Conservation (phyloP, 1,140 invertebrate genomes). For the Rhynchophorus ferrugineus region DNA sequence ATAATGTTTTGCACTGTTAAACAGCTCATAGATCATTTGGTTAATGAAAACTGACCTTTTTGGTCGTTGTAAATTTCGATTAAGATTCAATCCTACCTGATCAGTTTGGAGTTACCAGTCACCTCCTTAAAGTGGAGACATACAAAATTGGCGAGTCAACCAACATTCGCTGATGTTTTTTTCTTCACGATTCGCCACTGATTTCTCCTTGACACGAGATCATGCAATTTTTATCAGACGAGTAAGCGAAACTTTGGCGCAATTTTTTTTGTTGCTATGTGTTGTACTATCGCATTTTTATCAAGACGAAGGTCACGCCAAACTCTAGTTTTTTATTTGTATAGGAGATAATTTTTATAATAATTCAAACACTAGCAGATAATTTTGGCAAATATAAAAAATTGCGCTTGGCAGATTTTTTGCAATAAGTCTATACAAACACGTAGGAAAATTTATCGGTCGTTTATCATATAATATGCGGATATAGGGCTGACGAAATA, state of each 20-base stretch:
- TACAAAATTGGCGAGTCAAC: too few species aligned
- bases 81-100: too few species aligned
- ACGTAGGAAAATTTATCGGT: constrained; percentile 4
- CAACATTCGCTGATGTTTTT: too few species aligned
- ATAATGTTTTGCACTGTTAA: too few species aligned
- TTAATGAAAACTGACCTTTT: too few species aligned
- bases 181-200: constrained; percentile 6
- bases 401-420: constrained; percentile 11
- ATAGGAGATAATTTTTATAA: constrained; percentile 21
- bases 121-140: too few species aligned
- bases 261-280: constrained; percentile 19
- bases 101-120: too few species aligned
- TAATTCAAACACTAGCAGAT: constrained; percentile 20
- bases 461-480: constrained; percentile 5
- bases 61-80: too few species aligned
- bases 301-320: constrained; percentile 13
- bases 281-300: constrained; percentile 20
- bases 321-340: constrained; percentile 20
- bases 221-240: constrained; percentile 18
- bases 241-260: constrained; percentile 13
- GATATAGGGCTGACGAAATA: too few species aligned
- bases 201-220: constrained; percentile 16
- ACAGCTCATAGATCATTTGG: too few species aligned
- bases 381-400: constrained; percentile 16
- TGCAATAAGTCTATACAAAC: constrained; percentile 18